Conservation (phyloP, 2,113 vertebrate species). For the Menidia beryllina region DNA sequence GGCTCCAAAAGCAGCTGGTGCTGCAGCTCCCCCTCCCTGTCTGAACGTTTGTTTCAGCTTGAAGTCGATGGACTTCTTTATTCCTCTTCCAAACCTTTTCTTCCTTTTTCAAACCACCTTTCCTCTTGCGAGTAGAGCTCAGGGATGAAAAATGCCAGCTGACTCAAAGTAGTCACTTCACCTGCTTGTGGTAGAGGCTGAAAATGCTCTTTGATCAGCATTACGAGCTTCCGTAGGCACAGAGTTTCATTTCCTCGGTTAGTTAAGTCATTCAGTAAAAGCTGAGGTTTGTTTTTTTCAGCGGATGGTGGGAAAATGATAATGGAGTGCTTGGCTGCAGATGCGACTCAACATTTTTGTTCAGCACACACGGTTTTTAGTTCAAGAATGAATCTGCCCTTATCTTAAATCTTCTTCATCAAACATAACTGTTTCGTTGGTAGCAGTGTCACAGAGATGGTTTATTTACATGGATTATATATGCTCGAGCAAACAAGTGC, state of each 20-base stretch:
- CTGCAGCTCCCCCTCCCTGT: background rate
- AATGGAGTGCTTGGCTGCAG: conserved; percentile 26
- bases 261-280: conserved; percentile 25
- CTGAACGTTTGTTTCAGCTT: conserved; percentile 14
- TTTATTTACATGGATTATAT: too few species aligned
- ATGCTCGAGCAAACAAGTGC: conserved; percentile 39
- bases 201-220: conserved; percentile 10
- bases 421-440: background rate
- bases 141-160: conserved; percentile 7
- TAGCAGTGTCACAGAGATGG: conserved; percentile 5
- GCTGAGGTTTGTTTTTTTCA: conserved; percentile 25
- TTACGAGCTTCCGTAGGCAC: background rate
- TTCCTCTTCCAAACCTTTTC: conserved; percentile 16
- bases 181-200: background rate
- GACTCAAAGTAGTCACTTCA: conserved; percentile 12
- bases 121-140: conserved; percentile 4
- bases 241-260: conserved; percentile 11
- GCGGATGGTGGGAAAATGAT: conserved; percentile 43
- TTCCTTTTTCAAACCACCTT: conserved; percentile 38
- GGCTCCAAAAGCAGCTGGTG: conserved; percentile 2
- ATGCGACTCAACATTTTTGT: conserved; percentile 42
- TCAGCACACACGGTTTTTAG: conserved; percentile 40
- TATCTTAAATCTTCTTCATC: conserved; percentile 32
- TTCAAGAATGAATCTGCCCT: conserved; percentile 39
- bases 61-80: conserved; percentile 17